A percentile compares a stretch with the other conserved stretches of the same genome.
Evolutionary conservation across 2,888 invertebrate genomes (phyloP).

Genomic region (Phengaris alcon): DNA sequence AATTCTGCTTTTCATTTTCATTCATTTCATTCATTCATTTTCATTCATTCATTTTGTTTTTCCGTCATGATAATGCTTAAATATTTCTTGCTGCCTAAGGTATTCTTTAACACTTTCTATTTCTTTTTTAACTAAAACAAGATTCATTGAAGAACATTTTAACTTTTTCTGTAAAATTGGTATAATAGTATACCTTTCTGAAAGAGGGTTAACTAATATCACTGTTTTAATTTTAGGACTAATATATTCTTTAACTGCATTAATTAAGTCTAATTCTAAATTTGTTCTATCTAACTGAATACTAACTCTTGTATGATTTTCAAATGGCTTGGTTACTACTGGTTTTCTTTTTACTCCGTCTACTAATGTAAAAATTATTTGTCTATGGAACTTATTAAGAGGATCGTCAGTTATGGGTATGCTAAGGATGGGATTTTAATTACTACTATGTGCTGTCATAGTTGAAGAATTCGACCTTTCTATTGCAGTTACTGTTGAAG

Average conservation of each 20-base stretch:
- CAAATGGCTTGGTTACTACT: conserved; percentile 38
- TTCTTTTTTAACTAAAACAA: conserved; percentile 35
- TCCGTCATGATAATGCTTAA: conserved; percentile 32
- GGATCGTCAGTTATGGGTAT: conserved; percentile 26
- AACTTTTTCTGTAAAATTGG: conserved; percentile 3
- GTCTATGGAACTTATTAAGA: conserved; percentile 36
- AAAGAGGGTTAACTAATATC: no score
- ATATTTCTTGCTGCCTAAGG: conserved; percentile 33
- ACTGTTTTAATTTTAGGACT: conserved; percentile 8
- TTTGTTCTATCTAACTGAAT: conserved; percentile 33
- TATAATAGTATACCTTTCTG: conserved; percentile 11
- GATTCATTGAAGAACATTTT: conserved; percentile 30
- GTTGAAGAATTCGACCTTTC: conserved; percentile 19
- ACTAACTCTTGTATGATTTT: background rate
- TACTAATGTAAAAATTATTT: conserved; percentile 38
- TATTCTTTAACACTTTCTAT: conserved; percentile 39
- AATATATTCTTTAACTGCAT: conserved; percentile 33
- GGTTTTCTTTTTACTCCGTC: conserved; percentile 38
- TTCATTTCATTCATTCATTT: no score
- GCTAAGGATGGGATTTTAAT: no score
- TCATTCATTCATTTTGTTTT: no score
- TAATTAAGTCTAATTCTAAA: conserved; percentile 37
- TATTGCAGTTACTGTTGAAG: background rate
- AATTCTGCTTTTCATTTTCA: conserved; percentile 38
- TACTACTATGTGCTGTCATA: conserved; percentile 32